Evolutionary conservation across 2,797 vertebrate species (phyloP).

Genomic region (Silurus lanzhouensis): DNA sequence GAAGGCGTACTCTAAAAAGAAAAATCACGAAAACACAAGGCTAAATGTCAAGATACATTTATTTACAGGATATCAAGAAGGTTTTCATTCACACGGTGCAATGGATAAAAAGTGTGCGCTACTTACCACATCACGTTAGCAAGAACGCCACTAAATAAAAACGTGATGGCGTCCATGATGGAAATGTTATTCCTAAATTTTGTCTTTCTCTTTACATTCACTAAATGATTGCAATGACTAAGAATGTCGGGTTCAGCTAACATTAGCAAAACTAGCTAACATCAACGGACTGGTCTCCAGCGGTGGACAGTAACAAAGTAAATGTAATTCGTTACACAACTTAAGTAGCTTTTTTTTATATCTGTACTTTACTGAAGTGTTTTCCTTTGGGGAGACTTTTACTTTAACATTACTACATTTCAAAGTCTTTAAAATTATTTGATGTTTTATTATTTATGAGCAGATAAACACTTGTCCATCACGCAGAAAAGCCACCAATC

Average conservation of each 20-base stretch:
- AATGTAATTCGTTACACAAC: no score
- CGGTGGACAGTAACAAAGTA: no score
- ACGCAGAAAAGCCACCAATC: no score
- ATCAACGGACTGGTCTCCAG: background rate
- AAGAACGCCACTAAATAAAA: no score
- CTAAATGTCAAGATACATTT: background rate
- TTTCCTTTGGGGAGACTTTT: no score
- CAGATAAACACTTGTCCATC: no score
- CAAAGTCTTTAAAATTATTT: no score
- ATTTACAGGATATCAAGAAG: background rate
- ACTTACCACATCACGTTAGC: background rate
- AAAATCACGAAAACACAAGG: background rate
- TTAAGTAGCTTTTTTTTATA: no score
- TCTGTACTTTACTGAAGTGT: no score
- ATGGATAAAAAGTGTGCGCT: background rate
- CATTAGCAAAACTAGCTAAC: background rate
- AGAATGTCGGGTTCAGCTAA: background rate
- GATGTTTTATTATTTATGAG: no score
- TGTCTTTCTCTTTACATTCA: background rate
- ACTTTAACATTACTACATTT: no score
- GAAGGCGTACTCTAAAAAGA: slow-evolving; percentile 77
- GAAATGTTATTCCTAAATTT: background rate
- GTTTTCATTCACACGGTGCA: background rate
- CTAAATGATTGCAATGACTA: background rate
- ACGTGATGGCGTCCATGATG: background rate